Evolutionary conservation across 2,888 invertebrate genomes (phyloP).

Genomic region (Scelioninae gen. 1): DNA sequence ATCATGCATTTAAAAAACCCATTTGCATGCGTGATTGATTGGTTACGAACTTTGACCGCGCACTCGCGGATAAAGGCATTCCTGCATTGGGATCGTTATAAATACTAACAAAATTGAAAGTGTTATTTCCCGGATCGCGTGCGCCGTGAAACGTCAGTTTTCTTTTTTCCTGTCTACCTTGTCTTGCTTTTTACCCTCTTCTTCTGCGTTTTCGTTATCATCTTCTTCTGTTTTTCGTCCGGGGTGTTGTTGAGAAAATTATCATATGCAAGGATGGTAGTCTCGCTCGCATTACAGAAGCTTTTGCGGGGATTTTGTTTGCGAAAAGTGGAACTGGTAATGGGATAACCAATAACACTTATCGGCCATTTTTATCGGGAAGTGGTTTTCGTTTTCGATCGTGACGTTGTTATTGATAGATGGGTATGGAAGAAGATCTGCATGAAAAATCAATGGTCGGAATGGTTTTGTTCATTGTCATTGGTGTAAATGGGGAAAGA

Average conservation of each 20-base stretch:
- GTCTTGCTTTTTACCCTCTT: constrained; percentile 3
- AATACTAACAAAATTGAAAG: constrained; percentile 66
- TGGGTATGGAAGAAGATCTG: too few relatives aligned
- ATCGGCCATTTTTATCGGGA: background rate
- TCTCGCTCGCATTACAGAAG: background rate
- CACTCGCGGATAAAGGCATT: constrained; percentile 44
- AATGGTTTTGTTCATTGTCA: too few relatives aligned
- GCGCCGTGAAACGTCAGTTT: constrained; percentile 8
- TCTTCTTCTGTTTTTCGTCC: constrained; percentile 8
- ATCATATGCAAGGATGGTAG: constrained; percentile 6
- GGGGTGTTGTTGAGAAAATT: constrained; percentile 38
- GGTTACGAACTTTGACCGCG: constrained; percentile 62
- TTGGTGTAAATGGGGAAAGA: too few relatives aligned
- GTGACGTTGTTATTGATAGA: too few relatives aligned
- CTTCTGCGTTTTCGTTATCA: too few relatives aligned
- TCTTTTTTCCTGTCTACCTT: too few relatives aligned
- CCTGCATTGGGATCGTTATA: constrained; percentile 44
- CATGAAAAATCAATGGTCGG: too few relatives aligned
- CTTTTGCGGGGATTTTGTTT: constrained; percentile 12
- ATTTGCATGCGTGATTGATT: constrained; percentile 67
- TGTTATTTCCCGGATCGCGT: constrained; percentile 64
- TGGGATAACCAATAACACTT: background rate
- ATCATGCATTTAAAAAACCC: constrained; percentile 45
- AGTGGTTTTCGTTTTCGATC: too few relatives aligned
- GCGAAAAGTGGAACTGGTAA: constrained; percentile 14